These are phyloP conservation scores for Rosalia funebris DNA, from an alignment of 2,888 invertebrate species.

Conservation along the genomic window DNA sequence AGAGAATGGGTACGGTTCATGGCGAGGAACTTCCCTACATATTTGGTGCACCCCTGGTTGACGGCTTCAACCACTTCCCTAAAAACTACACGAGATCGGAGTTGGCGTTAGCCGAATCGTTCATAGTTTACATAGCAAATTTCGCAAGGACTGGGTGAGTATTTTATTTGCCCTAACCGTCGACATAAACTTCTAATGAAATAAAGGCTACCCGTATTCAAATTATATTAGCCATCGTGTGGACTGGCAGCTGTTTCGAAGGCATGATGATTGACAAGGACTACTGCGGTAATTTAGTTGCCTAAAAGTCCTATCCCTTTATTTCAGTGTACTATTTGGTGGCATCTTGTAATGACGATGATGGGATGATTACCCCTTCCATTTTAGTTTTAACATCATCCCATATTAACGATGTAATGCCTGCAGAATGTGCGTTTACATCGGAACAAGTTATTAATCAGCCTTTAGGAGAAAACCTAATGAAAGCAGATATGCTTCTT, in stretches of 20 bases:
- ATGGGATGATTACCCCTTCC: no score
- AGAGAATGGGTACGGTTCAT: conserved; percentile 92
- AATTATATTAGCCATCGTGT: conserved; percentile 19
- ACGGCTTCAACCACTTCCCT: conserved; percentile 84
- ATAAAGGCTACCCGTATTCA: conserved; percentile 18
- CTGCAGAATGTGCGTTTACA: no score
- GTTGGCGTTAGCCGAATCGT: conserved; percentile 84
- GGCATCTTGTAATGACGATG: no score
- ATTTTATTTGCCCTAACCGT: conserved; percentile 12
- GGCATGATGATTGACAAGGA: background rate
- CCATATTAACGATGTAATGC: no score
- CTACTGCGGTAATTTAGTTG: no score
- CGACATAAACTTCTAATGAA: conserved; percentile 14
- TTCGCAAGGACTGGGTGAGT: conserved; percentile 90
- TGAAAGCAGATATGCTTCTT: no score
- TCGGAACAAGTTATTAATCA: no score
- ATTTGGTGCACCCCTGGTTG: conserved; percentile 90
- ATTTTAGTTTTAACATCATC: no score
- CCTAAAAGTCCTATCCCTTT: no score
- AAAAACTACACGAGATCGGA: conserved; percentile 90
- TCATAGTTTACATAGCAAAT: conserved; percentile 89
- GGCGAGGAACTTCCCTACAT: conserved; percentile 92
- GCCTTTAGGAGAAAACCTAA: no score
- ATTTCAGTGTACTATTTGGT: no score
- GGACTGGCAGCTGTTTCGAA: conserved; percentile 11